Evolutionary conservation across 2,888 invertebrate species (phyloP).

Genomic region (Pollenia angustigena): DNA sequence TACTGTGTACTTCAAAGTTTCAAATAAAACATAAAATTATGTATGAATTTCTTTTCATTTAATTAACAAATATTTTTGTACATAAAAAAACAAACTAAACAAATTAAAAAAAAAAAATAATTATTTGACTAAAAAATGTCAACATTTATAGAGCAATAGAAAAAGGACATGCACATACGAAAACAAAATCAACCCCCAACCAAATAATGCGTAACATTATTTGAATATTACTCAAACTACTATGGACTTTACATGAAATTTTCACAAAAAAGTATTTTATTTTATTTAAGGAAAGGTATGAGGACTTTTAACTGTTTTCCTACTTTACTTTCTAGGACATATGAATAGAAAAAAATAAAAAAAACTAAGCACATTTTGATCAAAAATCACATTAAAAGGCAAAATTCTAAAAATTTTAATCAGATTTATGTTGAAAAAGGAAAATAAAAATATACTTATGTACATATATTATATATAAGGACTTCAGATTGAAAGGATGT

Average conservation of each 20-base stretch:
- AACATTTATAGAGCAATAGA: constrained; percentile 31
- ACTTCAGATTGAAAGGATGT: neutral
- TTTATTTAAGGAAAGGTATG: constrained; percentile 21
- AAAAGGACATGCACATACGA: neutral
- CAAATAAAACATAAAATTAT: constrained; percentile 24
- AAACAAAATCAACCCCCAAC: constrained; percentile 36
- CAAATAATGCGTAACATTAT: constrained; percentile 74
- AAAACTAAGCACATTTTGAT: constrained; percentile 58
- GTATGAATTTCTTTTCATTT: constrained; percentile 58
- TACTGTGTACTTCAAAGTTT: constrained; percentile 12
- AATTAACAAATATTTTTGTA: constrained; percentile 58
- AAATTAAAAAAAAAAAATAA: constrained; percentile 41
- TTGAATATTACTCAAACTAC: constrained; percentile 69
- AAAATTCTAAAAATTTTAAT: constrained; percentile 83
- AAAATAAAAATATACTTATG: constrained; percentile 33
- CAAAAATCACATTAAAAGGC: constrained; percentile 83
- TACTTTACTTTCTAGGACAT: constrained; percentile 36
- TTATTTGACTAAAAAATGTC: constrained; percentile 23
- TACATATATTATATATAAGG: constrained; percentile 2
- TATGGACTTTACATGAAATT: neutral
- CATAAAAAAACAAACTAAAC: constrained; percentile 16
- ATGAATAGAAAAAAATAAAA: constrained; percentile 23
- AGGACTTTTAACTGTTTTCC: constrained; percentile 36
- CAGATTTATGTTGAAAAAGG: constrained; percentile 80
- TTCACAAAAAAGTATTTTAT: neutral